These are phyloP conservation scores for Laodelphax striatellus DNA, from an alignment of 1,140 invertebrate genomes.

Conservation along the genomic window DNA sequence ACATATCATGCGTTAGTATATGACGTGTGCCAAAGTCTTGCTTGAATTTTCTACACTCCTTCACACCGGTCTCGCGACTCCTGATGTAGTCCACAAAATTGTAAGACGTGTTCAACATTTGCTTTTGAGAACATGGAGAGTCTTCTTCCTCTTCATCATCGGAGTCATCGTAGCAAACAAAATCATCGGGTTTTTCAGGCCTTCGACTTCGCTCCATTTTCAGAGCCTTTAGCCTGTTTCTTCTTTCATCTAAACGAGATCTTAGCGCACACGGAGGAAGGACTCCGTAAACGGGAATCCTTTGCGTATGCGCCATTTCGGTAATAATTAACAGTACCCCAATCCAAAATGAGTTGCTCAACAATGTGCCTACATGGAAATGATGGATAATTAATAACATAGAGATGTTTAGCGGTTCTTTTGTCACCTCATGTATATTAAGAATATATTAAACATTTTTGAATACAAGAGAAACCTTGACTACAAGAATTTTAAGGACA, in stretches of 20 bases:
- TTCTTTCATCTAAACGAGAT: conserved; percentile 57
- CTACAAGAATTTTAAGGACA: no score
- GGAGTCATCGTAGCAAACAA: conserved; percentile 75
- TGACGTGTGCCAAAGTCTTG: conserved; percentile 70
- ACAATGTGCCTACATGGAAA: no score
- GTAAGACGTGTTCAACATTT: conserved; percentile 63
- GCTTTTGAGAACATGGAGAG: conserved; percentile 53
- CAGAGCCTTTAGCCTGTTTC: conserved; percentile 47
- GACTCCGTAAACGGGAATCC: conserved; percentile 46
- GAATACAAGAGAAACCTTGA: no score
- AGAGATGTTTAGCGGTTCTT: no score
- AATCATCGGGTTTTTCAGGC: conserved; percentile 78
- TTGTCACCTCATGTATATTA: no score
- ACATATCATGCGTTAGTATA: conserved; percentile 78
- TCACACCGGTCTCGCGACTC: conserved; percentile 56
- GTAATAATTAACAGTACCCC: background rate
- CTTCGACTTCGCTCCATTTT: conserved; percentile 57
- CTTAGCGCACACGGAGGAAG: conserved; percentile 58
- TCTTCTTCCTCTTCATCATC: conserved; percentile 77
- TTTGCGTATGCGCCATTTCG: conserved; percentile 41
- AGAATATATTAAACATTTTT: no score
- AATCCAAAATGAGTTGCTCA: no score
- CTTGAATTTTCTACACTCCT: conserved; percentile 58
- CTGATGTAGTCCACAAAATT: conserved; percentile 77
- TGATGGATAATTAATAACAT: no score